Conservation (phyloP, 2,113 vertebrate genomes). For the Dromaius novaehollandiae region DNA sequence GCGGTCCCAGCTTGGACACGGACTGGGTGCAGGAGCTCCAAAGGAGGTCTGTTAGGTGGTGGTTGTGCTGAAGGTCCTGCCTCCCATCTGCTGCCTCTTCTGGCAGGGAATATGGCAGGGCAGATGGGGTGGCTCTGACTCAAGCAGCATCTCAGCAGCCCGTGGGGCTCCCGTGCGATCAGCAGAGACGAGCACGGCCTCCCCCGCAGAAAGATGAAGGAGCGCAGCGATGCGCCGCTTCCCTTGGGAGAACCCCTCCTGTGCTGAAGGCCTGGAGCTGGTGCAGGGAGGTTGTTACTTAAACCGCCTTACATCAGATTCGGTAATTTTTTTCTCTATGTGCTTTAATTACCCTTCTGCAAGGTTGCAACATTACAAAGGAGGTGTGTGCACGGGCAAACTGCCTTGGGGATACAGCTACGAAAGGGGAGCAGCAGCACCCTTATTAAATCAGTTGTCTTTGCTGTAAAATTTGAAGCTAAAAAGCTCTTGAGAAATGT, state of each 20-base stretch:
- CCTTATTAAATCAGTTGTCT: constrained; percentile 38
- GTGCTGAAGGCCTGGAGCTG: neutral
- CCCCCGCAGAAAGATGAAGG: neutral
- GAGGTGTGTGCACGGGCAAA: neutral
- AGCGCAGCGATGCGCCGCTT: neutral
- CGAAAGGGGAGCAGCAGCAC: constrained; percentile 8
- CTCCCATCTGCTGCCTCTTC: constrained; percentile 26
- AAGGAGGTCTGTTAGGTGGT: neutral
- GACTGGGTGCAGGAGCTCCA: neutral
- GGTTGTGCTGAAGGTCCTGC: neutral
- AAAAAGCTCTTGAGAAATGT: constrained; percentile 38
- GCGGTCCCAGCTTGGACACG: neutral
- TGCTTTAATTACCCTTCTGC: neutral
- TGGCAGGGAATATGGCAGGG: neutral
- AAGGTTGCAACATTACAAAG: neutral
- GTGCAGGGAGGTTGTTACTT: constrained; percentile 18
- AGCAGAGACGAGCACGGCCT: neutral
- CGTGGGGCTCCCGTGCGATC: neutral
- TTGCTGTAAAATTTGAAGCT: constrained; percentile 16
- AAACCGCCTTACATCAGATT: constrained; percentile 1
- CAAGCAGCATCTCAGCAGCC: neutral
- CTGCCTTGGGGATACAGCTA: neutral
- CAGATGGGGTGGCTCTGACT: constrained; percentile 24
- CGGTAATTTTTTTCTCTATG: neutral
- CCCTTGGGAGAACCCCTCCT: constrained; percentile 28